Evolutionary conservation across 2,113 vertebrate species (phyloP).

Genomic region (Cyprinodon tularosa): DNA sequence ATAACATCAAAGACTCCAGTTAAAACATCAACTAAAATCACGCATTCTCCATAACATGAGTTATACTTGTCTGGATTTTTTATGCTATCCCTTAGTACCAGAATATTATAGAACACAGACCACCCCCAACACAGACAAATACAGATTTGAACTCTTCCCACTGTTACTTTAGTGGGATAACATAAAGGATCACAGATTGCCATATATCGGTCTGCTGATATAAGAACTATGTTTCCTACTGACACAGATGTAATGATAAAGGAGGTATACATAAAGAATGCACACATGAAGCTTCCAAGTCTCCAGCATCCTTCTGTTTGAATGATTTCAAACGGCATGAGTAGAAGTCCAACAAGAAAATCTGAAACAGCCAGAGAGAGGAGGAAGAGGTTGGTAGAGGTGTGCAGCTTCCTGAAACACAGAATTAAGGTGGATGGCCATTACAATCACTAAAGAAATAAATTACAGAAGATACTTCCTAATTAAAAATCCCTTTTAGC

Average conservation of each 20-base stretch:
- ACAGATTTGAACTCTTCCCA: not conserved
- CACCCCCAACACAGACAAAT: constrained; percentile 42
- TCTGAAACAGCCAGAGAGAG: constrained; percentile 57
- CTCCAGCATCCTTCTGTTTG: constrained; percentile 48
- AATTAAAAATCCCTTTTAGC: no score
- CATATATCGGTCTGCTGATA: no score
- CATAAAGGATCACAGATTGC: no score
- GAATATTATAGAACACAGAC: constrained; percentile 22
- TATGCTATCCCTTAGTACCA: not conserved
- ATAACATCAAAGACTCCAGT: constrained; percentile 29
- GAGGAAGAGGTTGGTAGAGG: constrained; percentile 32
- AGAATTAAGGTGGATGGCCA: no score
- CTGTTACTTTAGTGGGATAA: no score
- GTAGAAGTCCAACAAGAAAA: constrained; percentile 22
- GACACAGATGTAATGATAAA: no score
- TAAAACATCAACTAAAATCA: constrained; percentile 11
- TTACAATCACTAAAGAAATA: no score
- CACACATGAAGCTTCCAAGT: constrained; percentile 36
- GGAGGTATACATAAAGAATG: no score
- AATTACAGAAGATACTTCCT: not conserved
- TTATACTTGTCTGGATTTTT: constrained; percentile 14
- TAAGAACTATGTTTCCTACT: no score
- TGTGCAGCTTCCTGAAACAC: constrained; percentile 44
- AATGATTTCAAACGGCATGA: constrained; percentile 48
- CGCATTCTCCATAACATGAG: constrained; percentile 47